Conservation (phyloP, 2,888 invertebrate genomes). For the Laothoe populi region DNA sequence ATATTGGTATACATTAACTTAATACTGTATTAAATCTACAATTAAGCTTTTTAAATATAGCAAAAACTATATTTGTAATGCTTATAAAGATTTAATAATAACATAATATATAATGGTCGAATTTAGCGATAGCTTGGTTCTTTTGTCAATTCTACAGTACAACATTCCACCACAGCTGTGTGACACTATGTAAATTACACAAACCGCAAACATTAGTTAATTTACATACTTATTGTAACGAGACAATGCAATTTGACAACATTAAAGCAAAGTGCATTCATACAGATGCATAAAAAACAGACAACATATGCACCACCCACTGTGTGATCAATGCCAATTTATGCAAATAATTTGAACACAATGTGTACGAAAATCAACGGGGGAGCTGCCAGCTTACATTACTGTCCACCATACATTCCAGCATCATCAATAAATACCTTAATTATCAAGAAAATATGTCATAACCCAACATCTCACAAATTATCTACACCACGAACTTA, state of each 20-base stretch:
- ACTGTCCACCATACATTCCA: constrained; percentile 33
- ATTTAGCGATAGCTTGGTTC: neutral
- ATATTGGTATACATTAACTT: too few relatives aligned
- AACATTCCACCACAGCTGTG: constrained; percentile 9
- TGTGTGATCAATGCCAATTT: constrained; percentile 51
- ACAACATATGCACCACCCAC: constrained; percentile 44
- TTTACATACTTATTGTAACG: constrained; percentile 28
- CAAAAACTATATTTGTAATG: too few relatives aligned
- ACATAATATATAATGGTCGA: too few relatives aligned
- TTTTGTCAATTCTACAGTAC: neutral
- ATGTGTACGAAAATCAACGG: constrained; percentile 40
- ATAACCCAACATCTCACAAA: constrained; percentile 13
- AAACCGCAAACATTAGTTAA: constrained; percentile 28
- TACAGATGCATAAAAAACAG: constrained; percentile 39
- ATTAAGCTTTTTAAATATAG: too few relatives aligned
- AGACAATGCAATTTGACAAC: constrained; percentile 31
- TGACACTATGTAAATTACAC: constrained; percentile 29
- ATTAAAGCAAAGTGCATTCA: constrained; percentile 37
- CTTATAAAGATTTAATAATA: too few relatives aligned
- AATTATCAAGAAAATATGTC: constrained; percentile 18
- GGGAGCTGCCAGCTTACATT: constrained; percentile 44
- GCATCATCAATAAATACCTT: constrained; percentile 34
- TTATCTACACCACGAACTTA: neutral
- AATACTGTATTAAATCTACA: too few relatives aligned
- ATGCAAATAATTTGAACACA: constrained; percentile 57